Evolutionary conservation across 1,140 invertebrate genomes (phyloP).

Genomic region (Brachionus asplanchnoidis): DNA sequence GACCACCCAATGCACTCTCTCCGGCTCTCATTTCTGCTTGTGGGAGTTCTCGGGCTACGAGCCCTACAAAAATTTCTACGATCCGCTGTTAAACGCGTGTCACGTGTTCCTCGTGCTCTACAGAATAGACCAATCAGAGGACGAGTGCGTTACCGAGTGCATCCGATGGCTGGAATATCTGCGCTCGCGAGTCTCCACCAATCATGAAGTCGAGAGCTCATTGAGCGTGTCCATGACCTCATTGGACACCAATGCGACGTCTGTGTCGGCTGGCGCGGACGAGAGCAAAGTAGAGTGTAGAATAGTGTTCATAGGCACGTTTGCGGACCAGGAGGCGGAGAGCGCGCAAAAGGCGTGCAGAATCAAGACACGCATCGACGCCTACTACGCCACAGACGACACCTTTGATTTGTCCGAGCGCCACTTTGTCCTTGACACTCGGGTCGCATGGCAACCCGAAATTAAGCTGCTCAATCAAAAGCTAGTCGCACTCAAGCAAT

Average conservation of each 20-base stretch:
- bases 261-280: constrained; percentile 58
- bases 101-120: constrained; percentile 71
- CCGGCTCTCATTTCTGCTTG: constrained; percentile 47
- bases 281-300: constrained; percentile 57
- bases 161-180: constrained; percentile 76
- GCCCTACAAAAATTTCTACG: constrained; percentile 71
- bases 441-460: constrained; percentile 61
- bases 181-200: constrained; percentile 66
- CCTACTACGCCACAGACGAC: constrained; percentile 58
- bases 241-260: constrained; percentile 49
- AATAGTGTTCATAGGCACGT: constrained; percentile 61
- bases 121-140: constrained; percentile 67
- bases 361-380: constrained; percentile 58
- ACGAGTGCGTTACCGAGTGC: constrained; percentile 69
- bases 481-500: constrained; percentile 57
- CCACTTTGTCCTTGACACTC: constrained; percentile 64
- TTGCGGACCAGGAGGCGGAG: constrained; percentile 42
- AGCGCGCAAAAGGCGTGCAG: constrained; percentile 59
- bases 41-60: constrained; percentile 48
- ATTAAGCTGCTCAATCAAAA: constrained; percentile 62
- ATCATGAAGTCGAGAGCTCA: constrained; percentile 56
- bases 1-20: constrained; percentile 62
- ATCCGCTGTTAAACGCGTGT: constrained; percentile 68
- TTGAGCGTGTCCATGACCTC: not conserved
- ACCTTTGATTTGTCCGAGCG: constrained; percentile 61